Evolutionary conservation across 2,113 vertebrate genomes (phyloP), one percentile per base, ranked within the genome.

Genomic region (Amblyopsis rosae): DNA sequence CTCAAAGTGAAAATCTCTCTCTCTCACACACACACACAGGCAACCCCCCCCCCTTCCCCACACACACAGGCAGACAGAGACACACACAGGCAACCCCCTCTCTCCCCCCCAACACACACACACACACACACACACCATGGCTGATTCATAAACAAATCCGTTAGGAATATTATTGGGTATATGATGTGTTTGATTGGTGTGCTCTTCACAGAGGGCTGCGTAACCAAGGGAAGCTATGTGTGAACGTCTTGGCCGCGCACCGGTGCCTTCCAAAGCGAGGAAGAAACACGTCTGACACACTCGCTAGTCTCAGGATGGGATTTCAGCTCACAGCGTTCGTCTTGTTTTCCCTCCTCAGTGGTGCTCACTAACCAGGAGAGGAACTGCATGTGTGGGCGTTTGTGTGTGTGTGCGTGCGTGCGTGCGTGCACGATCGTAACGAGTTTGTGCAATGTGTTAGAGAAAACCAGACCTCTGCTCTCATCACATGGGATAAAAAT

Each of bases 321-420:
- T 69, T 67, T 35, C 53, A 72, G 66, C 73, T 73, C 2, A 4
- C 12, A 33, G 66, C 12, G 3, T 69, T 62, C 33, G 32, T 33
- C 63, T 64, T 11, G 60, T 80, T 75, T 69, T 59, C 48, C 19
- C 32, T 67, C 55, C 10, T 35, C 19, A 65, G 67, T 69, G 61
- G 72, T 76, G 77, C 56, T 81, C 82, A 75, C 77, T 57, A 81
- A 84, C 73, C 67, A 71, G 76, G 74, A 80, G 85, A 76, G 47
- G 26, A 8, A 6, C 19, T 19, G 19, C 19, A 19, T 15, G 13
- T 2, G 49, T 2, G 35, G 6, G 49, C 11, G 49, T 50, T 7
- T 26, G 70, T 17, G 80, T 81, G 74, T 13, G 12, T 2, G 49
- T 2, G 35, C 11, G 49, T 50, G 6, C 6, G 15, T 26, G 70